phyloP scores from a whole-genome alignment of 2,888 invertebrate genomes.

The Dicroscelio sp. region DNA sequence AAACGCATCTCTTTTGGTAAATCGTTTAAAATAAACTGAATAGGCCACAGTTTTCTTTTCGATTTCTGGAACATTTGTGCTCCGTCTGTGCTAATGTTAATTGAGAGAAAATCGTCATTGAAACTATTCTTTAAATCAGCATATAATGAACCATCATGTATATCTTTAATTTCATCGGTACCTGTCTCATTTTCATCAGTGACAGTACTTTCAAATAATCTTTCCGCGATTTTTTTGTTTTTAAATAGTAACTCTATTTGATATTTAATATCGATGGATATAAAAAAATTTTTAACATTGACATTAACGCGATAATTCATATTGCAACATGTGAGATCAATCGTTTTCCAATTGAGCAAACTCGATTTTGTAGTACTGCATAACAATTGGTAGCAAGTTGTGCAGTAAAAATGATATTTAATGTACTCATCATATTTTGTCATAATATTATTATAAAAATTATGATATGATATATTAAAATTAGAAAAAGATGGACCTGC shows the following conservation, averaged over 20 bases:
- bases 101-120: conserved; percentile 15
- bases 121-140: background rate
- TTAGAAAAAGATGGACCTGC: conserved; percentile 9
- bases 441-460: background rate
- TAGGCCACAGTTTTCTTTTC: conserved; percentile 30
- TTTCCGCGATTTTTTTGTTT: background rate
- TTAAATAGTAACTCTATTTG: background rate
- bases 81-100: conserved; percentile 25
- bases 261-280: background rate
- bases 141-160: conserved; percentile 9
- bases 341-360: too few species aligned
- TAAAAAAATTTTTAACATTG: background rate
- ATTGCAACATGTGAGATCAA: too few species aligned
- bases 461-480: conserved; percentile 1
- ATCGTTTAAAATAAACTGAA: conserved; percentile 35
- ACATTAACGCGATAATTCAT: too few species aligned
- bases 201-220: too few species aligned
- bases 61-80: conserved; percentile 33
- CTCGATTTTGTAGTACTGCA: background rate
- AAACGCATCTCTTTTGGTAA: conserved; percentile 29
- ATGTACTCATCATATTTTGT: background rate
- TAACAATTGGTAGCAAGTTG: background rate
- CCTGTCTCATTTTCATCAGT: too few species aligned
- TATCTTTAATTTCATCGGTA: too few species aligned
- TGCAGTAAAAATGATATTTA: conserved; percentile 22